Conservation (phyloP, 2,113 vertebrate species). For the Tretioscincus oriximinensis region DNA sequence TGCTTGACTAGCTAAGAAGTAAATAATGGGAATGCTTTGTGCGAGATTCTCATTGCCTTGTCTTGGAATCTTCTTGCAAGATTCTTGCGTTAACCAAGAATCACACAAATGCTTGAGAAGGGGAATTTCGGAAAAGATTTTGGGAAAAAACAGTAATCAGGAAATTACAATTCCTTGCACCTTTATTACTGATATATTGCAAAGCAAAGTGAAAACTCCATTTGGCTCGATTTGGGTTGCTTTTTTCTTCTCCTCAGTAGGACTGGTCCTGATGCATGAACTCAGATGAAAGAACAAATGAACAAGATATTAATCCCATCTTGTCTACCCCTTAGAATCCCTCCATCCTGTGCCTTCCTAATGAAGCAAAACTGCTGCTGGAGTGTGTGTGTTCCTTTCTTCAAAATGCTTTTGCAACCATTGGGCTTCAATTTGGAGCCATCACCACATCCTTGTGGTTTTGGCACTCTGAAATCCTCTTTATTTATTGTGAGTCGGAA, state of each 20-base stretch:
- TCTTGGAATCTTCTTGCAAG: too few relatives aligned
- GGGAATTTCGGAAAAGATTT: too few relatives aligned
- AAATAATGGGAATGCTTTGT: too few relatives aligned
- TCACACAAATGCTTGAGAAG: too few relatives aligned
- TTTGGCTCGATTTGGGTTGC: neutral
- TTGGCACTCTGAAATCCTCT: neutral
- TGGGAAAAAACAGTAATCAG: too few relatives aligned
- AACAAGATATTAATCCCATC: too few relatives aligned
- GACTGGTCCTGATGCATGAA: neutral
- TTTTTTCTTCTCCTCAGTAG: neutral
- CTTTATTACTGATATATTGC: too few relatives aligned
- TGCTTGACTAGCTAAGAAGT: too few relatives aligned
- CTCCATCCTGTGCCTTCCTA: neutral
- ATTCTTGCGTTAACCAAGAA: too few relatives aligned
- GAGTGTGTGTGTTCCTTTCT: constrained; percentile 1
- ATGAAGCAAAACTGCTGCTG: constrained; percentile 7
- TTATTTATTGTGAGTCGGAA: constrained; percentile 15
- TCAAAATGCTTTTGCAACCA: neutral
- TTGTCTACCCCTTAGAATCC: neutral
- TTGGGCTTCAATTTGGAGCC: constrained; percentile 33
- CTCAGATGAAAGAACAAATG: neutral
- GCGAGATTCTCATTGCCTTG: too few relatives aligned
- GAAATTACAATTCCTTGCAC: too few relatives aligned
- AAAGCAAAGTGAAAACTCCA: too few relatives aligned
- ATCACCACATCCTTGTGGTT: constrained; percentile 22